phyloP scores from a whole-genome alignment of 2,797 vertebrate genomes.

The Sebastiscus tertius region DNA sequence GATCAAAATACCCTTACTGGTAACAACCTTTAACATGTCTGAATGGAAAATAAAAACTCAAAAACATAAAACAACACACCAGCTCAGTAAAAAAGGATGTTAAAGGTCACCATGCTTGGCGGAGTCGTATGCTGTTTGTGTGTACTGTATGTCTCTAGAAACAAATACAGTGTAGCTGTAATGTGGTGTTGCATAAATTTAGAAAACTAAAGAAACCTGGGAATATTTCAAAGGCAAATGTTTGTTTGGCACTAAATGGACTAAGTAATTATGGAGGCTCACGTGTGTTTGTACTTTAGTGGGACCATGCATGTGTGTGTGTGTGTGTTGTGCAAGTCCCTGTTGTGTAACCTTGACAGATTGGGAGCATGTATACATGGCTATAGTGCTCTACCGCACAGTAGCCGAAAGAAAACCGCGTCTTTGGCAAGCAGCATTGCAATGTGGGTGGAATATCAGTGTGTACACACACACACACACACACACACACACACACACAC shows the following conservation, averaged over 20 bases:
- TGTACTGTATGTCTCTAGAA: neutral
- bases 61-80: neutral
- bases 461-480: too few relatives aligned
- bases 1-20: neutral
- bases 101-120: neutral
- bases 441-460: slow-evolving; percentile 52
- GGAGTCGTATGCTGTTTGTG: neutral
- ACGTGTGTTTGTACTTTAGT: slow-evolving; percentile 18
- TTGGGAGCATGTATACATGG: slow-evolving; percentile 53
- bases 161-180: slow-evolving; percentile 5
- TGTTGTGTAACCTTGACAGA: slow-evolving; percentile 66
- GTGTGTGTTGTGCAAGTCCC: slow-evolving; percentile 20
- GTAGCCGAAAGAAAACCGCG: slow-evolving; percentile 26
- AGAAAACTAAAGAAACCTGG: neutral
- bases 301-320: neutral
- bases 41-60: neutral
- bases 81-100: neutral
- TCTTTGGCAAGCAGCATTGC: slow-evolving; percentile 32
- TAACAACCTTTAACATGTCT: neutral
- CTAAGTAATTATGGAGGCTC: slow-evolving; percentile 8
- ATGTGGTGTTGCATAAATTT: slow-evolving; percentile 14
- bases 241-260: slow-evolving; percentile 35
- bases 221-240: slow-evolving; percentile 41
- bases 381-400: slow-evolving; percentile 28
- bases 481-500: slow-evolving; percentile 1